Evolutionary conservation across 2,888 invertebrate species (phyloP).

Genomic region (Augiades crinisus): DNA sequence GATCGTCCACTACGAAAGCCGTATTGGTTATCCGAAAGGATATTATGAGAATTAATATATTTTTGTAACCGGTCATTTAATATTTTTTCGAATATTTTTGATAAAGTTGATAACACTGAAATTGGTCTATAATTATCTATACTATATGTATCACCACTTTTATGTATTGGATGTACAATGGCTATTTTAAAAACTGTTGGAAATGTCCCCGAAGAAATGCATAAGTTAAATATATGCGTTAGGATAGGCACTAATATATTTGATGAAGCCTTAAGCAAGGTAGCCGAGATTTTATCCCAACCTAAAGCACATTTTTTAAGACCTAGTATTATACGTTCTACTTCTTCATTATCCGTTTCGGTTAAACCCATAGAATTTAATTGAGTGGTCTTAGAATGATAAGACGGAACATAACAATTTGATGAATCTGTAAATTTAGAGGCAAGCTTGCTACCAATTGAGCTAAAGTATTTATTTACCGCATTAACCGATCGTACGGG

Average conservation of each 20-base stretch:
- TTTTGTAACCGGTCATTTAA: no score
- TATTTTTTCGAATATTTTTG: no score
- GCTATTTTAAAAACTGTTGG: not conserved
- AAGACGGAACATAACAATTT: not conserved
- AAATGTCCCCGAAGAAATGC: not conserved
- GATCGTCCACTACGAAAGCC: no score
- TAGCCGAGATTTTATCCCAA: not conserved
- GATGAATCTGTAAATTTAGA: not conserved
- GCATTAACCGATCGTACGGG: not conserved
- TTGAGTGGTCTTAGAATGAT: not conserved
- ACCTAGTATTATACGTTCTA: not conserved
- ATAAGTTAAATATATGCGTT: not conserved
- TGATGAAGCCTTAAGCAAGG: not conserved
- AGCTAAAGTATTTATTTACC: not conserved
- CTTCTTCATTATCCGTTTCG: not conserved
- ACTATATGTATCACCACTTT: no score
- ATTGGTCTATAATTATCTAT: no score
- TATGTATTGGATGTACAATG: no score
- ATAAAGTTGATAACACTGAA: no score
- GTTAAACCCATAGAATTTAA: not conserved
- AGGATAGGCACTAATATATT: not conserved
- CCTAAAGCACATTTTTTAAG: not conserved
- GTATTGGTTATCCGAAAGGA: no score
- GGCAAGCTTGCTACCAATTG: not conserved
- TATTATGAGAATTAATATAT: no score